Base-by-base conservation (phyloP, 2,113 vertebrate species). In the Corydoras maculifer region DNA sequence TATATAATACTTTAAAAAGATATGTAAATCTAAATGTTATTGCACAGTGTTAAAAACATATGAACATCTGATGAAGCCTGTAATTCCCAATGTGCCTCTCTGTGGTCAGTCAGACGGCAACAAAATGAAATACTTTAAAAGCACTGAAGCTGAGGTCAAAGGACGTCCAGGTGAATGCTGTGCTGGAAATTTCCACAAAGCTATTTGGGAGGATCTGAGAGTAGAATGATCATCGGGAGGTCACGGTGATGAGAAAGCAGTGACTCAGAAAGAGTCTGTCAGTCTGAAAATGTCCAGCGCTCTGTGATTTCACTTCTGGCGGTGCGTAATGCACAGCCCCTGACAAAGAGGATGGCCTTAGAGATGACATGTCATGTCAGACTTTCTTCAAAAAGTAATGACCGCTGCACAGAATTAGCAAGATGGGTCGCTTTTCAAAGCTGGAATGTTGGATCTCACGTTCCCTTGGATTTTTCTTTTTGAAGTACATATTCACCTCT, bases 371-470 rank as follows among this genome's bases (percentile, higher is more conserved):
- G 48, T 73, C 72, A 62, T 12, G 18, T 68, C 59, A 68, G 30
- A 48, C 49, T 57, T 68, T 59, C 58, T 68, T 74, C 49, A 68
- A 62, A 68, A 18, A 57, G n/a, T 74, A 68, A 68, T 68, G 72
- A 74, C 65, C 35, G 25, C 14, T 55, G 31, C n/a, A 43, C 8
- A 8, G 53, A 48, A 43, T 29, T 6, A 14, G 30, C 49, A 65
- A 65, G 35, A 58, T 1, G 11, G n/a, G 0, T 51, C 31, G 32
- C 8, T 72, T 13, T n/a, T 43, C 35, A 43, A 43, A 43, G 35
- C 7, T 2, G 7, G 1, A 43, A 43, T 43, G 35, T 43, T 43
- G 35, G 4, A 43, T 43, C 7, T 43, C 7, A 43, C 35, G 35
- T 43, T 43, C 35, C 7, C 35, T 25, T 43, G 35, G 4, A 43